Percentiles rank a stretch among this genome's conserved stretches.
Conservation (phyloP, 2,888 invertebrate genomes). For the Branchinecta sandiegonensis region DNA sequence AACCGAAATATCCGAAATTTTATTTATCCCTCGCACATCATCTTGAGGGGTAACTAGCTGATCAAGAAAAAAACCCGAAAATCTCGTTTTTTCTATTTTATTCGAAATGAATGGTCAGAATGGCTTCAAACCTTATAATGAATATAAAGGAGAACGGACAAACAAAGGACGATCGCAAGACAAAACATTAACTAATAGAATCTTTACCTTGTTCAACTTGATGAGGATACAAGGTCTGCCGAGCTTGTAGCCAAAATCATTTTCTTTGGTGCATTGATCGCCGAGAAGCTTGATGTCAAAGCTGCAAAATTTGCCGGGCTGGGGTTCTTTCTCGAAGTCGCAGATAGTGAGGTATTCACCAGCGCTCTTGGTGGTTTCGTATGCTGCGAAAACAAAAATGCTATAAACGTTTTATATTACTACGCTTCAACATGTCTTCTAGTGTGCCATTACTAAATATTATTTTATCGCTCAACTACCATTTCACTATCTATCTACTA, state of each 20-base stretch:
- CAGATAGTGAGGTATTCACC: constrained; percentile 36
- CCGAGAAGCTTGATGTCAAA: constrained; percentile 56
- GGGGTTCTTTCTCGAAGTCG: constrained; percentile 45
- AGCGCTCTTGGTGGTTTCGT: constrained; percentile 22
- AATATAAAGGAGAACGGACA: neutral
- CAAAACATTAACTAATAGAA: neutral
- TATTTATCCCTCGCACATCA: too few species aligned
- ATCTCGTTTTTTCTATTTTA: too few species aligned
- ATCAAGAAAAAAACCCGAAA: too few species aligned
- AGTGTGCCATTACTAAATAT: too few species aligned
- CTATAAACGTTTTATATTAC: too few species aligned
- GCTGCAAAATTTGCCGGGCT: constrained; percentile 61
- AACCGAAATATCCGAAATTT: too few species aligned
- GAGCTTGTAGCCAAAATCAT: constrained; percentile 70
- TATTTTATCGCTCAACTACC: too few species aligned
- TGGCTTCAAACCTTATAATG: too few species aligned
- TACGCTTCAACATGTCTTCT: too few species aligned
- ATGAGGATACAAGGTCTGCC: constrained; percentile 87
- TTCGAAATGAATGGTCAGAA: too few species aligned
- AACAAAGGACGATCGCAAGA: neutral
- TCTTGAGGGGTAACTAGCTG: too few species aligned
- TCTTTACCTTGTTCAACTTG: constrained; percentile 78
- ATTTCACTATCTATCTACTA: too few species aligned
- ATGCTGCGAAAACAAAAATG: constrained; percentile 18
- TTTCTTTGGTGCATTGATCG: constrained; percentile 53